These are phyloP conservation scores for Pissodes strobi DNA, from an alignment of 1,140 invertebrate genomes.

Conservation along the genomic window DNA sequence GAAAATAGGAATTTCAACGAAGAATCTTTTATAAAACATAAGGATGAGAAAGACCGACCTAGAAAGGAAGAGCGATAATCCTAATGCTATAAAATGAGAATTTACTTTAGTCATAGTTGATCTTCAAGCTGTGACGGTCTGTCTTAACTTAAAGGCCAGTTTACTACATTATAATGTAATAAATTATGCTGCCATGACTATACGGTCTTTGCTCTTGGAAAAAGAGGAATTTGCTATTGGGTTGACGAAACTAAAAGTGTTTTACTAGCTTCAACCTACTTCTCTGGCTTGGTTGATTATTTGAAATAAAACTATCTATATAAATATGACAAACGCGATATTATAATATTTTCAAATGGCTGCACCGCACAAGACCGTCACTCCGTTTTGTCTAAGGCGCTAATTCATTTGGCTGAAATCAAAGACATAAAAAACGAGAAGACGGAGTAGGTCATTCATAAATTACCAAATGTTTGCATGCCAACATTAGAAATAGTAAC, in stretches of 20 bases:
- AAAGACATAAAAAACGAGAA: no score
- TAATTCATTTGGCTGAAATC: slow-evolving; percentile 40
- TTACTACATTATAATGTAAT: slow-evolving; percentile 54
- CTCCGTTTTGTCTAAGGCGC: slow-evolving; percentile 46
- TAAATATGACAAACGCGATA: not conserved
- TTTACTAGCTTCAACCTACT: slow-evolving; percentile 54
- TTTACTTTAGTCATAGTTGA: slow-evolving; percentile 44
- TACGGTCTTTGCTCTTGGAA: slow-evolving; percentile 53
- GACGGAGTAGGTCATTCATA: no score
- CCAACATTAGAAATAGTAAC: no score
- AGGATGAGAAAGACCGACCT: slow-evolving; percentile 40
- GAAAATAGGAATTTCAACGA: slow-evolving; percentile 45
- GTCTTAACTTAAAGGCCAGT: slow-evolving; percentile 48
- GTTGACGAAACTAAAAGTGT: slow-evolving; percentile 56
- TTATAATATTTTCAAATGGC: slow-evolving; percentile 46
- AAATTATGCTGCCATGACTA: slow-evolving; percentile 53
- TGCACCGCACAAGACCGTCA: slow-evolving; percentile 53
- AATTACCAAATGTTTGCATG: no score
- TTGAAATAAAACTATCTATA: not conserved
- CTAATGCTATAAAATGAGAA: slow-evolving; percentile 26
- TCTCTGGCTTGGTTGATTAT: slow-evolving; percentile 39
- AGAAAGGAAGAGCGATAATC: slow-evolving; percentile 30
- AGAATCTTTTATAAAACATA: slow-evolving; percentile 45
- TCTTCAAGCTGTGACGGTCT: slow-evolving; percentile 50
- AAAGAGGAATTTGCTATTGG: slow-evolving; percentile 51